A percentile compares a stretch with the other conserved stretches of the same genome.
Evolutionary conservation across 2,113 vertebrate species (phyloP).

Genomic region (Sapajus apella): DNA sequence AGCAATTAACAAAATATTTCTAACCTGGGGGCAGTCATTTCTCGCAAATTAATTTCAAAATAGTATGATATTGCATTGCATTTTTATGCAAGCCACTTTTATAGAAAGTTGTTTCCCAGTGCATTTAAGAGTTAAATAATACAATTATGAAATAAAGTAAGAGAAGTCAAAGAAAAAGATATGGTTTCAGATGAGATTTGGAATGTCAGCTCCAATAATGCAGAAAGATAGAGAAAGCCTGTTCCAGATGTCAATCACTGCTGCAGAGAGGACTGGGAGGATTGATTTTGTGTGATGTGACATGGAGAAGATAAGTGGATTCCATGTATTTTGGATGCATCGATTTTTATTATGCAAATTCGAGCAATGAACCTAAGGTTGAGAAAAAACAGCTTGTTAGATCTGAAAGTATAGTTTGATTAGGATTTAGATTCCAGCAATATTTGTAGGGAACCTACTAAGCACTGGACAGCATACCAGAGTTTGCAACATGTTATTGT

Average conservation of each 20-base stretch:
- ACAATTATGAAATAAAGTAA: constrained; percentile 38
- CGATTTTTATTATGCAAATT: constrained; percentile 42
- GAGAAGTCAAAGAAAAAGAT: neutral
- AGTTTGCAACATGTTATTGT: neutral
- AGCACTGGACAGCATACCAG: neutral
- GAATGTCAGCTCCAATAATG: constrained; percentile 40
- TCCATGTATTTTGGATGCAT: neutral
- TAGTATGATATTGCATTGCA: neutral
- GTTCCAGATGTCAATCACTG: neutral
- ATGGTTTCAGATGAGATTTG: constrained; percentile 59
- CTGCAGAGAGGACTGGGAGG: neutral
- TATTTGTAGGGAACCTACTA: neutral
- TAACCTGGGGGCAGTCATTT: constrained; percentile 22
- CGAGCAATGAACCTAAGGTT: neutral
- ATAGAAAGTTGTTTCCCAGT: neutral
- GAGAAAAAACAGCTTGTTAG: neutral
- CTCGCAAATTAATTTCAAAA: constrained; percentile 64
- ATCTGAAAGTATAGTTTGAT: constrained; percentile 18
- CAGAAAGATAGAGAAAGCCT: constrained; percentile 22
- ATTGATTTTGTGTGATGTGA: neutral
- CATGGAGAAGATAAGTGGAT: neutral
- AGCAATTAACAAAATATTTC: constrained; percentile 17
- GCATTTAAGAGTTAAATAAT: constrained; percentile 56
- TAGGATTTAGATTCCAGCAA: neutral
- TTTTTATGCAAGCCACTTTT: constrained; percentile 13